These are phyloP conservation scores for Hydropsyche betteni DNA, from an alignment of 2,888 invertebrate species.

Conservation along the genomic window DNA sequence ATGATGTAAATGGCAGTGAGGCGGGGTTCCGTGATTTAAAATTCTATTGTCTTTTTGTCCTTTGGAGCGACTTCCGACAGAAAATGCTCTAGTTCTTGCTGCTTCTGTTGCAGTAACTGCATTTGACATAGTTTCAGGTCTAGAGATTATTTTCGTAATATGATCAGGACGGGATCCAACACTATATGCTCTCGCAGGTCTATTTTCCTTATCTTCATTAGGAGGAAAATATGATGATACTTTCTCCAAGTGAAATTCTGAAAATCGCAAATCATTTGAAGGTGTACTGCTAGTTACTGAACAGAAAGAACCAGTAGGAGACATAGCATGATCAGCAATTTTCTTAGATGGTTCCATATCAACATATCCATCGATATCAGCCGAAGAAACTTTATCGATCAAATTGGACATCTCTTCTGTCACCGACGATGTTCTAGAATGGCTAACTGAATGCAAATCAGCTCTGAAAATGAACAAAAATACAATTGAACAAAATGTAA, in stretches of 20 bases:
- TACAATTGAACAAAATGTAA: neutral
- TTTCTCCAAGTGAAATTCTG: constrained; percentile 83
- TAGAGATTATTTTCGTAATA: constrained; percentile 65
- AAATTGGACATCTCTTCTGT: constrained; percentile 59
- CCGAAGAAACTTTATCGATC: constrained; percentile 52
- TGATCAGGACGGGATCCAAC: constrained; percentile 83
- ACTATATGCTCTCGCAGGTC: constrained; percentile 83
- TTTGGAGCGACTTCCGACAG: constrained; percentile 76
- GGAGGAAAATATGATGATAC: constrained; percentile 77
- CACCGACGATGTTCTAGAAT: constrained; percentile 72
- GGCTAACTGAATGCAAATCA: constrained; percentile 60
- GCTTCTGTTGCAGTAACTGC: constrained; percentile 60
- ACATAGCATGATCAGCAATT: constrained; percentile 58
- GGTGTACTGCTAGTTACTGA: constrained; percentile 83
- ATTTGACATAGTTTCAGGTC: constrained; percentile 54
- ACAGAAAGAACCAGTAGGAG: constrained; percentile 74
- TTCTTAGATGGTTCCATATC: constrained; percentile 67
- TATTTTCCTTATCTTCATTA: constrained; percentile 68
- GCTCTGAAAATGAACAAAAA: neutral
- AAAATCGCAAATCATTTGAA: constrained; percentile 79
- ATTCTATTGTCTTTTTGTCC: constrained; percentile 54
- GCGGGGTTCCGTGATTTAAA: constrained; percentile 55
- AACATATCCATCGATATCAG: constrained; percentile 63
- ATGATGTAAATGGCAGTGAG: constrained; percentile 52
- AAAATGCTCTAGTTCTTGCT: constrained; percentile 76